Evolutionary conservation across 2,113 vertebrate species (phyloP).

Genomic region (Tyrannus savana): DNA sequence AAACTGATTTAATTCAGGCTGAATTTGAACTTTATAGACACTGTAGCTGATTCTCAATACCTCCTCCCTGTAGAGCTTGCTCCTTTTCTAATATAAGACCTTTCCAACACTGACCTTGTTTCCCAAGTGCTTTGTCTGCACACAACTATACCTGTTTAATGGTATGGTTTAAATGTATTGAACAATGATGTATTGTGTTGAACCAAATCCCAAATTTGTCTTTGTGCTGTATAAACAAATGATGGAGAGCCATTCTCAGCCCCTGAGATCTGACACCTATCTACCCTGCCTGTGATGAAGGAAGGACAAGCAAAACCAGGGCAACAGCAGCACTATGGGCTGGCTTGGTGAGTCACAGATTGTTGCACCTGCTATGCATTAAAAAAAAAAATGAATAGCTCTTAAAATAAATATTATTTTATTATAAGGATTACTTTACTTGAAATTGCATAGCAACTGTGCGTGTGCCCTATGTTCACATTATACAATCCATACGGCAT

Average conservation of each 20-base stretch:
- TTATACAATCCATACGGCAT: not conserved
- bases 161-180: not conserved
- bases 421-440: not conserved
- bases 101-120: not conserved
- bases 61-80: not conserved
- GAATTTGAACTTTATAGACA: not conserved
- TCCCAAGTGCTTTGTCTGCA: not conserved
- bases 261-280: not conserved
- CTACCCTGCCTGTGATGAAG: not conserved
- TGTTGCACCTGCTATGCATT: not conserved
- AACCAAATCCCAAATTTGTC: not conserved
- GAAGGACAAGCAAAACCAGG: not conserved
- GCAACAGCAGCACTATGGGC: not conserved
- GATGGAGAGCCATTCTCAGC: not conserved
- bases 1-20: not conserved
- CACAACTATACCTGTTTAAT: not conserved
- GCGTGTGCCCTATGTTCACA: not conserved
- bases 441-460: not conserved
- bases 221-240: not conserved
- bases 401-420: not conserved
- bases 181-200: not conserved
- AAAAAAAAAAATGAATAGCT: not conserved
- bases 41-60: not conserved
- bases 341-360: not conserved
- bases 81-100: not conserved